Evolutionary conservation across 2,113 vertebrate genomes (phyloP).

Genomic region (Prolemur simus): DNA sequence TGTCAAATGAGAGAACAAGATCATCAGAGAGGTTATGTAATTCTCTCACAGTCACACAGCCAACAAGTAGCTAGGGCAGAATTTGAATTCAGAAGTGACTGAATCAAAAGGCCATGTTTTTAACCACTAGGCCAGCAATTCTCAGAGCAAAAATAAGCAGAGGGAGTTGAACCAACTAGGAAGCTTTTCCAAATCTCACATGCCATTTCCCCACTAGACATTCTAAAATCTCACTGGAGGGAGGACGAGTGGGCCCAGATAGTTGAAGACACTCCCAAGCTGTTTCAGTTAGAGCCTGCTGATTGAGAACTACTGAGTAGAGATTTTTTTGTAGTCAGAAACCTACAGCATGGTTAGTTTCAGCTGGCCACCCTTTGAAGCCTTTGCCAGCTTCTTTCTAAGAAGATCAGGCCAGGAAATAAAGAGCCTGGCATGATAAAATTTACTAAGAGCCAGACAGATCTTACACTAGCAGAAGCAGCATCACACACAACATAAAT

Average conservation of each 20-base stretch:
- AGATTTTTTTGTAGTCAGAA: not conserved
- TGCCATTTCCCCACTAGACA: too few relatives aligned
- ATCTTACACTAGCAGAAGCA: not conserved
- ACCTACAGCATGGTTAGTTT: not conserved
- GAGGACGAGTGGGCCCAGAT: not conserved
- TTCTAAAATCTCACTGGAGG: not conserved
- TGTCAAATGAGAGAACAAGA: slow-evolving; percentile 22
- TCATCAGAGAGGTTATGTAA: not conserved
- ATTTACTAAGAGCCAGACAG: not conserved
- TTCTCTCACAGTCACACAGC: not conserved
- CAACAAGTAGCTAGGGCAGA: not conserved
- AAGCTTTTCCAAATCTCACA: not conserved
- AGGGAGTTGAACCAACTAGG: not conserved
- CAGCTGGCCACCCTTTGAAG: not conserved
- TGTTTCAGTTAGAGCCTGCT: not conserved
- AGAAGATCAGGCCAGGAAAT: not conserved
- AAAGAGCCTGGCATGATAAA: not conserved
- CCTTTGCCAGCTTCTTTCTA: not conserved
- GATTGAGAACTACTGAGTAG: not conserved
- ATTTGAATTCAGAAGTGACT: not conserved
- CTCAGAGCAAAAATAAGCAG: not conserved
- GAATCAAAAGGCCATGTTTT: not conserved
- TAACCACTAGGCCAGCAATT: not conserved
- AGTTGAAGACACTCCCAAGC: not conserved
- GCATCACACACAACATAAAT: not conserved